Percentiles rank a stretch among this genome's conserved stretches.
Evolutionary conservation across 1,140 invertebrate species (phyloP).

Genomic region (Conus ventricosus): DNA sequence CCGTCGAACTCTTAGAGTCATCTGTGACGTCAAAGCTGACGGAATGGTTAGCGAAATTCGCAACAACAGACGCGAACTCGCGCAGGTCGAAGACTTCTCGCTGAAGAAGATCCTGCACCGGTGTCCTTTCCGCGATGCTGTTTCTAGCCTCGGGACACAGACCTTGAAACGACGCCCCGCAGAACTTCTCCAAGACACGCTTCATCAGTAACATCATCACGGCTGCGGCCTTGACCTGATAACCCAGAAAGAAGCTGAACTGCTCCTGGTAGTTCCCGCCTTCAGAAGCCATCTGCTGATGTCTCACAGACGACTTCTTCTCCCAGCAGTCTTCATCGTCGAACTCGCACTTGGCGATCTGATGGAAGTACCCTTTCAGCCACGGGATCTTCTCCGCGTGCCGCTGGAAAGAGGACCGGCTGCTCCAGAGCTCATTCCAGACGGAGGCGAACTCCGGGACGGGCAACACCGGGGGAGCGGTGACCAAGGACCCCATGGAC

Average conservation of each 20-base stretch:
- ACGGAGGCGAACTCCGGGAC: not conserved
- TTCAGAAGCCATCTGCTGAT: not conserved
- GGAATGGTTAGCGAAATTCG: not conserved
- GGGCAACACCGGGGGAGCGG: not conserved
- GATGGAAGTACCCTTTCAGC: not conserved
- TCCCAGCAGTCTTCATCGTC: not conserved
- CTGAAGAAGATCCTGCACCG: not conserved
- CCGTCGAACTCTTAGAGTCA: not conserved
- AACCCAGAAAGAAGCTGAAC: not conserved
- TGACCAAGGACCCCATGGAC: not conserved
- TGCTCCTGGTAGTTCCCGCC: not conserved
- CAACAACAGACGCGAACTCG: not conserved
- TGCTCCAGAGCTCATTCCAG: conserved; percentile 22
- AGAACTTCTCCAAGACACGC: not conserved
- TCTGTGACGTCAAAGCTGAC: not conserved
- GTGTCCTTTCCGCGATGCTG: not conserved
- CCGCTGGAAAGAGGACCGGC: not conserved
- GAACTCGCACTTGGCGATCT: not conserved
- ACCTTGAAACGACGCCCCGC: not conserved
- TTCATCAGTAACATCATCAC: conserved; percentile 9
- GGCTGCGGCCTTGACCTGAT: conserved; percentile 22
- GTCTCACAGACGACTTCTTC: no score
- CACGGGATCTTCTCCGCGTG: not conserved
- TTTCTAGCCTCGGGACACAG: not conserved
- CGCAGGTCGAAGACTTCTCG: not conserved